These are phyloP conservation scores for Octodonta nipae DNA, from an alignment of 2,888 invertebrate species.

Conservation along the genomic window DNA sequence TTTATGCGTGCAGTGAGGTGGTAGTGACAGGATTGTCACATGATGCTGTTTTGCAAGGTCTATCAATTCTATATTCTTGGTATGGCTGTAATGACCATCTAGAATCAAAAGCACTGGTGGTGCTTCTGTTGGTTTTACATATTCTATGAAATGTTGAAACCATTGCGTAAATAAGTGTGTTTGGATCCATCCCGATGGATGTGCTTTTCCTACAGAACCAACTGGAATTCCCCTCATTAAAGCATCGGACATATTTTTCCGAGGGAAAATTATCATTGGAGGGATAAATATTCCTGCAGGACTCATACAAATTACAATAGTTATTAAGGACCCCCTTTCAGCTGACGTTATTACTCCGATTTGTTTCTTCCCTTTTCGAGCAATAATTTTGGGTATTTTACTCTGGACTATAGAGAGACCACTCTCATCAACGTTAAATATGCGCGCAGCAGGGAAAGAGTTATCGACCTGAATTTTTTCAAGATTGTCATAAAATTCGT, in stretches of 20 bases:
- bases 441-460: slow-evolving; percentile 6
- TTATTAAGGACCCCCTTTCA: slow-evolving; percentile 8
- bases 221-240: slow-evolving; percentile 4
- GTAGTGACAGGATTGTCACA: slow-evolving; percentile 6
- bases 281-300: slow-evolving; percentile 5
- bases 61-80: slow-evolving; percentile 7
- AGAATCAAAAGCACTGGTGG: slow-evolving; percentile 6
- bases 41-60: slow-evolving; percentile 3
- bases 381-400: slow-evolving; percentile 5
- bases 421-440: slow-evolving; percentile 10
- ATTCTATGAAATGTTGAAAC: slow-evolving; percentile 6
- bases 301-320: slow-evolving; percentile 4
- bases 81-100: too few species aligned
- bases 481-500: slow-evolving; percentile 9
- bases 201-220: too few species aligned
- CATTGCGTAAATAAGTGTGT: slow-evolving; percentile 4
- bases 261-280: slow-evolving; percentile 6
- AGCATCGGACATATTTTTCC: slow-evolving; percentile 6
- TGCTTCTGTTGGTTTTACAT: slow-evolving; percentile 3
- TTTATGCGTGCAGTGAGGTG: slow-evolving; percentile 3
- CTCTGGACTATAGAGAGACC: slow-evolving; percentile 10
- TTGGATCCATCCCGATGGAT: slow-evolving; percentile 7
- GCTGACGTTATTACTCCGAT: slow-evolving; percentile 7
- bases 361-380: too few species aligned
- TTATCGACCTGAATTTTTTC: slow-evolving; percentile 7